These are phyloP conservation scores for Gadopsis marmoratus DNA, from an alignment of 2,797 vertebrate species.

Conservation along the genomic window DNA sequence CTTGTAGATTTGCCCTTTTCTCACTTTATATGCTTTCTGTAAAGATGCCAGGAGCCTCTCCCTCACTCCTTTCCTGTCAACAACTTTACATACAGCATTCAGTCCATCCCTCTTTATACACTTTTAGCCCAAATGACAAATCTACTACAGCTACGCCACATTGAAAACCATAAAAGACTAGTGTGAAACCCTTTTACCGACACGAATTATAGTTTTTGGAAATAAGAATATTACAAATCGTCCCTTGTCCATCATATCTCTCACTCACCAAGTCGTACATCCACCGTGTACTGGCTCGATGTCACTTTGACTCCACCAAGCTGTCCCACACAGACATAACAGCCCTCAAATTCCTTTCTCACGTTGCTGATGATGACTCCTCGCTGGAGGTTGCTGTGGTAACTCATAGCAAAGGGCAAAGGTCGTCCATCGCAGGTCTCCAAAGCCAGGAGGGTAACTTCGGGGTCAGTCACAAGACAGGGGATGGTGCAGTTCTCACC, in stretches of 20 bases:
- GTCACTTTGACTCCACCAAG: constrained; percentile 78
- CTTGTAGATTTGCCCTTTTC: background rate
- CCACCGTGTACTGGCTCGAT: constrained; percentile 86
- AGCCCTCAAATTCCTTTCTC: constrained; percentile 88
- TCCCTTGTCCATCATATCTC: background rate
- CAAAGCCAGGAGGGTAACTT: constrained; percentile 84
- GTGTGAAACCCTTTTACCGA: background rate
- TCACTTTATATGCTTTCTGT: background rate
- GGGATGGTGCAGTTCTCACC: constrained; percentile 88
- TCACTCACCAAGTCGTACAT: constrained; percentile 90
- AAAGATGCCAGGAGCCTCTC: background rate
- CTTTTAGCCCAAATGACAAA: constrained; percentile 9
- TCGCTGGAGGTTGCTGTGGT: constrained; percentile 84
- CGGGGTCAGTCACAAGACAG: constrained; percentile 92
- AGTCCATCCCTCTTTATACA: background rate
- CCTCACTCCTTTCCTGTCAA: background rate
- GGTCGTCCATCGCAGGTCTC: constrained; percentile 83
- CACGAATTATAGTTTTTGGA: background rate
- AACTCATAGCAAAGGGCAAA: constrained; percentile 85
- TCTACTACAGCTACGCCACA: constrained; percentile 20
- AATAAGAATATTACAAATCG: background rate
- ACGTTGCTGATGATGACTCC: constrained; percentile 88
- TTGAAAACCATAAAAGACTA: background rate
- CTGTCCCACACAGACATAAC: constrained; percentile 88
- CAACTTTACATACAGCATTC: background rate